These are phyloP conservation scores for Polypedilum vanderplanki DNA, from an alignment of 1,140 invertebrate genomes.

Conservation along the genomic window DNA sequence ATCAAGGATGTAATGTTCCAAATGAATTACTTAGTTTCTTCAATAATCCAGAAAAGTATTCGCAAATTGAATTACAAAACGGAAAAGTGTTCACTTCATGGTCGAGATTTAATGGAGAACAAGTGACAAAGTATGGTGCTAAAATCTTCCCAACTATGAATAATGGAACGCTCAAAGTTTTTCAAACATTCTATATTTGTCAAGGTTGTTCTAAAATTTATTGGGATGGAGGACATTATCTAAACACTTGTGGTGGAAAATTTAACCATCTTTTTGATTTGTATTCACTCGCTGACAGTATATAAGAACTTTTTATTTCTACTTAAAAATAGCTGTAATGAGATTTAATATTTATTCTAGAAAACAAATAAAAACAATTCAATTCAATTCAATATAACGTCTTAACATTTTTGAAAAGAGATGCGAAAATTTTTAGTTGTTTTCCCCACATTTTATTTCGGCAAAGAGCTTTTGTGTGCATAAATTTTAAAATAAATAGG, in stretches of 20 bases:
- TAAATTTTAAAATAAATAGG: background rate
- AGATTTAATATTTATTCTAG: background rate
- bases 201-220: background rate
- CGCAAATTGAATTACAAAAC: background rate
- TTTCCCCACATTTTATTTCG: too few species aligned
- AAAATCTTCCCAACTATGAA: background rate
- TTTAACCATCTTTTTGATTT: conserved; percentile 5
- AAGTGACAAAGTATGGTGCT: background rate
- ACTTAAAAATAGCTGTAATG: background rate
- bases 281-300: background rate
- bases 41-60: background rate
- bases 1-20: background rate
- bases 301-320: background rate
- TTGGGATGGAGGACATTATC: conserved; percentile 13
- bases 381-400: background rate
- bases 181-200: conserved; percentile 21
- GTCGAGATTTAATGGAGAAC: background rate
- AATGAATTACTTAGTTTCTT: background rate
- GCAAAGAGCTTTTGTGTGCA: too few species aligned
- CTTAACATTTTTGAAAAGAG: background rate
- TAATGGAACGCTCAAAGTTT: background rate
- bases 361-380: conserved; percentile 2
- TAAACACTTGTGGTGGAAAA: background rate
- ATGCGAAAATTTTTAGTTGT: too few species aligned
- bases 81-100: background rate